A percentile compares a stretch with the other conserved stretches of the same genome.
These are phyloP conservation scores for Neoitamus cyanurus DNA, from an alignment of 2,888 invertebrate genomes.

Conservation along the genomic window DNA sequence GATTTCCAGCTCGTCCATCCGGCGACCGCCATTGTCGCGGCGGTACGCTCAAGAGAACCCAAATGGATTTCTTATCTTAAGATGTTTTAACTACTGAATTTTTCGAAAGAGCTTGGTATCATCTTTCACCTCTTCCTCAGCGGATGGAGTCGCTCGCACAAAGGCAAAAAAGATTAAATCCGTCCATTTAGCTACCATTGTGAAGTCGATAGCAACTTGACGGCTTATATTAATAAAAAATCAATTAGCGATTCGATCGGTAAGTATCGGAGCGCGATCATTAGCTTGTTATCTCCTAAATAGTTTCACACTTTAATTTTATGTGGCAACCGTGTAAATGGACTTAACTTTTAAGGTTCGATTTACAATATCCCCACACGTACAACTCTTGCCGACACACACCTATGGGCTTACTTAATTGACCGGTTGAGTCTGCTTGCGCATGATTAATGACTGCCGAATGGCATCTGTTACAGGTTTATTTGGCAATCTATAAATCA, in stretches of 20 bases:
- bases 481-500: constrained; percentile 1
- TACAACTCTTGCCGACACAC: background rate
- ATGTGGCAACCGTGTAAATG: constrained; percentile 18
- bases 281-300: constrained; percentile 14
- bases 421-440: background rate
- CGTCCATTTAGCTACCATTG: constrained; percentile 20
- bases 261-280: constrained; percentile 12
- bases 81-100: constrained; percentile 44
- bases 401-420: background rate
- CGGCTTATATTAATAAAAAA: constrained; percentile 24
- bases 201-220: background rate
- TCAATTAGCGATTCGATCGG: constrained; percentile 22
- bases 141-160: background rate
- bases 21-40: constrained; percentile 23
- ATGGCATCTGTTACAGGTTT: background rate
- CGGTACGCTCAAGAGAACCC: constrained; percentile 2
- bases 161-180: background rate
- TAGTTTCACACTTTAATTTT: constrained; percentile 23
- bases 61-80: constrained; percentile 45
- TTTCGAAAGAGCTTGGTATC: constrained; percentile 7
- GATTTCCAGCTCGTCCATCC: background rate
- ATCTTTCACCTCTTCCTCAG: background rate
- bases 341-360: background rate
- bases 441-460: background rate
- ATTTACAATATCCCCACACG: background rate